These are phyloP conservation scores for Luscinia megarhynchos DNA, from an alignment of 2,797 vertebrate species.

Conservation along the genomic window DNA sequence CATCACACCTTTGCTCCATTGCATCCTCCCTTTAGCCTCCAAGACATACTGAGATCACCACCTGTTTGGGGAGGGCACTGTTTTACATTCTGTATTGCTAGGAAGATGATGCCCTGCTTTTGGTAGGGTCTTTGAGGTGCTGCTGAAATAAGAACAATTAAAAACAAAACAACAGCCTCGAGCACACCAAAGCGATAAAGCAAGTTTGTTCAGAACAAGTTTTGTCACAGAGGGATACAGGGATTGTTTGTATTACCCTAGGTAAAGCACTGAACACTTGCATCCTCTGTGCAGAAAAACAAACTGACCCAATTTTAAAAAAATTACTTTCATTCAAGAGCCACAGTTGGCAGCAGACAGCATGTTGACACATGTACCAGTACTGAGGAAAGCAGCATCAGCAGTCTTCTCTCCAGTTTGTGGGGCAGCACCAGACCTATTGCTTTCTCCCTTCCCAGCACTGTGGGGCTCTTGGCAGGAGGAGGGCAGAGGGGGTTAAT, in stretches of 20 bases:
- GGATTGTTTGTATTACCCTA: neutral
- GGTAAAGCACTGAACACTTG: neutral
- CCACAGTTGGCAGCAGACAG: neutral
- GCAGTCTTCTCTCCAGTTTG: neutral
- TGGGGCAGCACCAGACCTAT: neutral
- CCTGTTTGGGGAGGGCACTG: neutral
- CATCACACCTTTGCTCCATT: neutral
- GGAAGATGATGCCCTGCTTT: neutral
- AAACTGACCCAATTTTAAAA: neutral
- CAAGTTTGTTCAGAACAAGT: neutral
- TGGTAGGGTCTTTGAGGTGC: neutral
- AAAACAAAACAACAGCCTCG: neutral
- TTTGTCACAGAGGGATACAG: neutral
- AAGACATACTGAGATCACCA: neutral
- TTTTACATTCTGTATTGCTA: neutral
- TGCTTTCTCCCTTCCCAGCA: neutral
- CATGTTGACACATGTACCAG: neutral
- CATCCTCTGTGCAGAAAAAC: neutral
- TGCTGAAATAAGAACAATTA: conserved; percentile 14
- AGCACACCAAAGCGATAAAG: neutral
- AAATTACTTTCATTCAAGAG: neutral
- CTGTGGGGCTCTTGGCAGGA: neutral
- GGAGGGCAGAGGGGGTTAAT: too few species aligned
- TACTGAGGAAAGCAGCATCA: neutral
- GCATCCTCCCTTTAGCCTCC: neutral